Evolutionary conservation across 2,113 vertebrate genomes (phyloP).

Genomic region (Odontophorus gujanensis): DNA sequence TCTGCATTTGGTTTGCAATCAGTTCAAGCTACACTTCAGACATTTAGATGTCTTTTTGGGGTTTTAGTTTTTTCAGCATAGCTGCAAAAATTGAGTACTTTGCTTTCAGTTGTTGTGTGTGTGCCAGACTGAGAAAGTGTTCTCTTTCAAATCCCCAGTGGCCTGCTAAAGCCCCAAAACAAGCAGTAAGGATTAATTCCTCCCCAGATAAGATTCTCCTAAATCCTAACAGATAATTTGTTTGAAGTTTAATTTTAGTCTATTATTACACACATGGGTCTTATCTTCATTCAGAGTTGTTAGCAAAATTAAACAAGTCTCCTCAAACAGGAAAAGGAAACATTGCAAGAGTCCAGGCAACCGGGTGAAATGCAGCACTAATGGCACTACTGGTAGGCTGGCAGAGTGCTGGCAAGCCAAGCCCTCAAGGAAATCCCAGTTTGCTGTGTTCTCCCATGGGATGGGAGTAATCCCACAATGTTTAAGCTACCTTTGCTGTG

Average conservation of each 20-base stretch:
- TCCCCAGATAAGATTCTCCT: conserved; percentile 71
- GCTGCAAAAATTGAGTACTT: not conserved
- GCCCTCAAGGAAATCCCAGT: not conserved
- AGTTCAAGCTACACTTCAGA: conserved; percentile 54
- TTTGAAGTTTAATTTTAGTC: conserved; percentile 80
- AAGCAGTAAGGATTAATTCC: conserved; percentile 72
- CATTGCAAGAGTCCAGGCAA: not conserved
- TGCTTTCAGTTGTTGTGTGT: conserved; percentile 13
- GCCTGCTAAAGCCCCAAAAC: conserved; percentile 67
- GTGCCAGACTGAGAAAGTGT: conserved; percentile 25
- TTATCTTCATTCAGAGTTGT: conserved; percentile 72
- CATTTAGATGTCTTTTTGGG: conserved; percentile 1
- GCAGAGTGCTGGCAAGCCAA: not conserved
- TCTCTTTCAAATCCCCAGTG: conserved; percentile 55
- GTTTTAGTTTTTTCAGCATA: not conserved
- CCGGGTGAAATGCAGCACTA: not conserved
- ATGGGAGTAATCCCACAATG: not conserved
- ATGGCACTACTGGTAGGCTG: not conserved
- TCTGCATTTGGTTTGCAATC: conserved; percentile 58
- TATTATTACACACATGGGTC: conserved; percentile 62
- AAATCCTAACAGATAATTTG: conserved; percentile 76
- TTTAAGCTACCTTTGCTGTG: not conserved
- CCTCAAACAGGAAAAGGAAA: conserved; percentile 46
- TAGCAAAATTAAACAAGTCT: conserved; percentile 72
- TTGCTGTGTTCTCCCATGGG: not conserved